Conservation (phyloP, 2,113 vertebrate genomes). For the Donacobius atricapilla region DNA sequence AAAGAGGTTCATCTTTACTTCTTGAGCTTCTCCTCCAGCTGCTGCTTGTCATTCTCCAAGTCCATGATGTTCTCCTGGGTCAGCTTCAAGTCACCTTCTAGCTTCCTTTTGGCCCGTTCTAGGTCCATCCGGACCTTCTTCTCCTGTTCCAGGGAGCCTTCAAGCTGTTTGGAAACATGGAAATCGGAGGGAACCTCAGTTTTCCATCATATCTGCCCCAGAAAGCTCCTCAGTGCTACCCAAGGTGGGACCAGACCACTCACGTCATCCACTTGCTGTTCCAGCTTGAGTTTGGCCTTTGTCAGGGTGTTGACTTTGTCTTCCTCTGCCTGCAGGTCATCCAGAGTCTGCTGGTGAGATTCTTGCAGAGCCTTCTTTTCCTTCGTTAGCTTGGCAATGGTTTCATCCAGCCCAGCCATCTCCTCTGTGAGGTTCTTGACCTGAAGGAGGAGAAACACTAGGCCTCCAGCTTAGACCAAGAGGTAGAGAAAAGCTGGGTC, state of each 20-base stretch:
- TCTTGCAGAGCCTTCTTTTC: constrained; percentile 94
- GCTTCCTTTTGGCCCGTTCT: constrained; percentile 77
- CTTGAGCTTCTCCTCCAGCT: constrained; percentile 77
- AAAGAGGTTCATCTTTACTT: constrained; percentile 48
- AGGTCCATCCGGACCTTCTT: constrained; percentile 82
- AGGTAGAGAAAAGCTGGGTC: background rate
- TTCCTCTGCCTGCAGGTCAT: constrained; percentile 93
- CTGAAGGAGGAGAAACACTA: background rate
- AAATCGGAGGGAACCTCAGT: background rate
- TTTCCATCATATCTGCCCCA: background rate
- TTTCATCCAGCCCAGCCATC: constrained; percentile 83
- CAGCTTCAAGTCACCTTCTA: constrained; percentile 79
- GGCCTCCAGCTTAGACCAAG: background rate
- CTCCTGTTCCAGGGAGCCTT: constrained; percentile 80
- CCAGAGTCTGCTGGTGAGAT: constrained; percentile 90
- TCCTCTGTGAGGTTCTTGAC: constrained; percentile 15
- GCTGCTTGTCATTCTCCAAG: constrained; percentile 79
- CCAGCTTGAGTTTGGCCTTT: constrained; percentile 89
- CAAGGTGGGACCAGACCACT: background rate
- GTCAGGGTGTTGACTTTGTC: constrained; percentile 90
- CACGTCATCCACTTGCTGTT: constrained; percentile 94
- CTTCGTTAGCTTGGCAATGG: constrained; percentile 86
- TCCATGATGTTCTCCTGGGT: constrained; percentile 80
- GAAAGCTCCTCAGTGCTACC: background rate
- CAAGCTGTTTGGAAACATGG: constrained; percentile 13